Evolutionary conservation across 2,888 invertebrate genomes (phyloP).

Genomic region (Chouioia cunea): DNA sequence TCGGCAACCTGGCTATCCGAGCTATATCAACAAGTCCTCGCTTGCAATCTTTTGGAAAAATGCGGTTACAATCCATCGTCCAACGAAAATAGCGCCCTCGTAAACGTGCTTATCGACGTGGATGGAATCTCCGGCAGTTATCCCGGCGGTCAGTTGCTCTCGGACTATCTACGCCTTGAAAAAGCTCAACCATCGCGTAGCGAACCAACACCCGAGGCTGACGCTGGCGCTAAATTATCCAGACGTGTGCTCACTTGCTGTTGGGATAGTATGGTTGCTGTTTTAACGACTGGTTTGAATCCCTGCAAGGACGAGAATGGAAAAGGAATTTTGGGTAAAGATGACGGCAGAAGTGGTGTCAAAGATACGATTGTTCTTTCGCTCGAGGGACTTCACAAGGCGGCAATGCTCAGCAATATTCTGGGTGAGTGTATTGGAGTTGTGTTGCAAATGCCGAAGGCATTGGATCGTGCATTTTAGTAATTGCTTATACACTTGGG

Average conservation of each 20-base stretch:
- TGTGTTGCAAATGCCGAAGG: background rate
- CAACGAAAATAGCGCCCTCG: slow-evolving; percentile 75
- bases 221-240: slow-evolving; percentile 84
- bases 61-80: slow-evolving; percentile 76
- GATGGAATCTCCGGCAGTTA: slow-evolving; percentile 84
- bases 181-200: slow-evolving; percentile 78
- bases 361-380: slow-evolving; percentile 88
- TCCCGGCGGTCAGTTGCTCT: slow-evolving; percentile 80
- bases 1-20: slow-evolving; percentile 95
- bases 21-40: slow-evolving; percentile 88
- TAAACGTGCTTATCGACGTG: slow-evolving; percentile 84
- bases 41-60: slow-evolving; percentile 78
- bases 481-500: too few relatives aligned
- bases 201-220: slow-evolving; percentile 79
- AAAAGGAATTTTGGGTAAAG: slow-evolving; percentile 62
- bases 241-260: slow-evolving; percentile 87
- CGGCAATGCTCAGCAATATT: slow-evolving; percentile 90
- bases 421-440: slow-evolving; percentile 71
- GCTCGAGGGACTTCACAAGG: slow-evolving; percentile 91
- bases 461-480: too few relatives aligned
- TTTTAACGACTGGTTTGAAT: slow-evolving; percentile 78
- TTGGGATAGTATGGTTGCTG: slow-evolving; percentile 92
- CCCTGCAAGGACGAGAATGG: slow-evolving; percentile 64
- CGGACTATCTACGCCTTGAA: slow-evolving; percentile 88
- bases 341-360: slow-evolving; percentile 70